A percentile compares a stretch with the other conserved stretches of the same genome.
Evolutionary conservation across 2,888 invertebrate genomes (phyloP).

Genomic region (Mantis religiosa): DNA sequence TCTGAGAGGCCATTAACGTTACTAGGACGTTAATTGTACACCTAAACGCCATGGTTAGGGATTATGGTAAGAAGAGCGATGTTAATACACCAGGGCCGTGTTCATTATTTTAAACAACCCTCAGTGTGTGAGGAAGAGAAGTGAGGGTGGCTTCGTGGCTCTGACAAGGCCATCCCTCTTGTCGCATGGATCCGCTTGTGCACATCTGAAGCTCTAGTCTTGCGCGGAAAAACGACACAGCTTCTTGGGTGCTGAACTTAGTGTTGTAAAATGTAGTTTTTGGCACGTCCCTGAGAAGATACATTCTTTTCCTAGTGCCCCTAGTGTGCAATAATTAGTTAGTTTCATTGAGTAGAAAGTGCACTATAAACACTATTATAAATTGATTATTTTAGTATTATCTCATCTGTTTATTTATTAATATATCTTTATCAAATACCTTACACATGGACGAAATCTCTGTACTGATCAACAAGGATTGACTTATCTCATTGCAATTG

Average conservation of each 20-base stretch:
- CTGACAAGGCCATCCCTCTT: conserved; percentile 8
- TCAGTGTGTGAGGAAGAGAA: not conserved
- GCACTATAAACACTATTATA: no score
- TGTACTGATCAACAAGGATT: no score
- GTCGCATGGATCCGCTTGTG: not conserved
- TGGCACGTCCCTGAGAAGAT: no score
- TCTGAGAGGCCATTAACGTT: not conserved
- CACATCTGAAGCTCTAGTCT: not conserved
- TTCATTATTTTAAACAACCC: conserved; percentile 11
- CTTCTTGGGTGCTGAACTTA: not conserved
- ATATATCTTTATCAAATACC: no score
- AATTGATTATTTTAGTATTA: no score
- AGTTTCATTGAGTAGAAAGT: no score
- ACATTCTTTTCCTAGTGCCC: no score
- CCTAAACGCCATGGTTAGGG: not conserved
- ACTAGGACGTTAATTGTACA: conserved; percentile 3
- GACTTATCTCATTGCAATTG: no score
- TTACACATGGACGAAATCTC: no score
- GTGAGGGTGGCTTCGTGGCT: not conserved
- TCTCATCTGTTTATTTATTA: no score
- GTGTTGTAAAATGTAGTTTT: no score
- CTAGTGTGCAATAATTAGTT: no score
- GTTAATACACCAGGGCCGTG: not conserved
- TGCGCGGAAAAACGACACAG: not conserved
- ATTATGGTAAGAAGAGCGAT: not conserved